Conservation (phyloP, 1,140 invertebrate species). For the Eriocheir sinensis region DNA sequence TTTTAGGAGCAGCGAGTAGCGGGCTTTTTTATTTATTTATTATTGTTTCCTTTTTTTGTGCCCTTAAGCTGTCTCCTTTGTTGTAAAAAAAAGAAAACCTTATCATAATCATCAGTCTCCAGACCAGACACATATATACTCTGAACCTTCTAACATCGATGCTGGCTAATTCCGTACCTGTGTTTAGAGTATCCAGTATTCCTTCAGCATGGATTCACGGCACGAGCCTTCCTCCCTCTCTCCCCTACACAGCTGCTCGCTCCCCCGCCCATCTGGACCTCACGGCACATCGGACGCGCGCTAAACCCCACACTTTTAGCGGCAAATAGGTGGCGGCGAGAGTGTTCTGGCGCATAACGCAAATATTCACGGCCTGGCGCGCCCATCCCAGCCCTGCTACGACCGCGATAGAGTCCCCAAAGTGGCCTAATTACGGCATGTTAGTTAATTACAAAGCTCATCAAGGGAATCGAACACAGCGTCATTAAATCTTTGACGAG, state of each 20-base stretch:
- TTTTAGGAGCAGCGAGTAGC: too few relatives aligned
- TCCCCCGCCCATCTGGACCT: conserved; percentile 57
- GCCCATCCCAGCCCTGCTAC: background rate
- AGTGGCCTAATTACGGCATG: conserved; percentile 69
- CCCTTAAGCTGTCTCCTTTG: too few relatives aligned
- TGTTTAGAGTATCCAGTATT: conserved; percentile 69
- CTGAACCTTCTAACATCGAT: too few relatives aligned
- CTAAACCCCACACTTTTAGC: conserved; percentile 45
- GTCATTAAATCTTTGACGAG: conserved; percentile 78
- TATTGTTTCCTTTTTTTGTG: too few relatives aligned
- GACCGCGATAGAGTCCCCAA: conserved; percentile 41
- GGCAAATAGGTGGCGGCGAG: conserved; percentile 42
- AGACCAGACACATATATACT: too few relatives aligned
- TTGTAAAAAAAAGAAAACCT: too few relatives aligned
- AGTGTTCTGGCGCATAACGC: conserved; percentile 31
- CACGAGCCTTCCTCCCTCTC: conserved; percentile 53
- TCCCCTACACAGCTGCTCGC: conserved; percentile 67
- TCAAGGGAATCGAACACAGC: conserved; percentile 74
- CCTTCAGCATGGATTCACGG: conserved; percentile 66
- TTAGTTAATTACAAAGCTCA: conserved; percentile 76
- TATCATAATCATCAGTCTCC: too few relatives aligned
- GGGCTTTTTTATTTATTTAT: too few relatives aligned
- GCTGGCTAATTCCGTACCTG: conserved; percentile 75
- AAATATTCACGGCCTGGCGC: conserved; percentile 38
- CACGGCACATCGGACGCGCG: conserved; percentile 34